phyloP scores from a whole-genome alignment of 2,888 invertebrate species.

The Melinaea marsaeus region DNA sequence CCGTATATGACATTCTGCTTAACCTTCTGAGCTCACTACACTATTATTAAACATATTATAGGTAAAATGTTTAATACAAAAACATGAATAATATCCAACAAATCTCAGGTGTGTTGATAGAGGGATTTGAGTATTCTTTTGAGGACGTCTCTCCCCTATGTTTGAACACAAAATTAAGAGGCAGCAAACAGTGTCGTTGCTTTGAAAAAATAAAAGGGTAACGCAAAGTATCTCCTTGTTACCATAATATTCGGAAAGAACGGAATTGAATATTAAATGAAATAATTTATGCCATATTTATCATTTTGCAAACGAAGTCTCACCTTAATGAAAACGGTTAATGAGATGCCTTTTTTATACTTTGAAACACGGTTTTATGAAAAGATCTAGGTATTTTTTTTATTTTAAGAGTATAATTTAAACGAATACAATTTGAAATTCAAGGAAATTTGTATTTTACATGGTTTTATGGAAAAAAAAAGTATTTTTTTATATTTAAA shows the following conservation, averaged over 20 bases:
- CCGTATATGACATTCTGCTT: constrained; percentile 62
- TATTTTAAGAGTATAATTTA: too few species aligned
- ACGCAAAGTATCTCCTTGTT: constrained; percentile 65
- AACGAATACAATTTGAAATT: too few species aligned
- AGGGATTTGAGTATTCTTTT: constrained; percentile 64
- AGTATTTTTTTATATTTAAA: too few species aligned
- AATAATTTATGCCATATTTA: constrained; percentile 80
- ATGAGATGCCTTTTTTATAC: constrained; percentile 45
- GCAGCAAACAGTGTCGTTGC: constrained; percentile 70
- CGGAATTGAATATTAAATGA: constrained; percentile 79
- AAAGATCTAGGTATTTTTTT: too few species aligned
- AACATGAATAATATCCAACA: constrained; percentile 7
- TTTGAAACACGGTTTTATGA: too few species aligned
- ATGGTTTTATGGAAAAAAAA: too few species aligned
- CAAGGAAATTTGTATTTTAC: too few species aligned
- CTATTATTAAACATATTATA: background rate
- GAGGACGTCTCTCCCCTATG: constrained; percentile 65
- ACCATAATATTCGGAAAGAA: constrained; percentile 69
- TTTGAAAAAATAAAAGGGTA: constrained; percentile 67
- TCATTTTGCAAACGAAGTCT: constrained; percentile 77
- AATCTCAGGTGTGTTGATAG: constrained; percentile 28
- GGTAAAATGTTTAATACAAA: background rate
- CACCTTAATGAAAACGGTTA: constrained; percentile 75
- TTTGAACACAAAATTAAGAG: constrained; percentile 75
- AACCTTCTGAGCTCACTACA: constrained; percentile 39